These are phyloP conservation scores for Scaptomyza caliginosa DNA, from an alignment of 2,888 invertebrate species.

Conservation along the genomic window DNA sequence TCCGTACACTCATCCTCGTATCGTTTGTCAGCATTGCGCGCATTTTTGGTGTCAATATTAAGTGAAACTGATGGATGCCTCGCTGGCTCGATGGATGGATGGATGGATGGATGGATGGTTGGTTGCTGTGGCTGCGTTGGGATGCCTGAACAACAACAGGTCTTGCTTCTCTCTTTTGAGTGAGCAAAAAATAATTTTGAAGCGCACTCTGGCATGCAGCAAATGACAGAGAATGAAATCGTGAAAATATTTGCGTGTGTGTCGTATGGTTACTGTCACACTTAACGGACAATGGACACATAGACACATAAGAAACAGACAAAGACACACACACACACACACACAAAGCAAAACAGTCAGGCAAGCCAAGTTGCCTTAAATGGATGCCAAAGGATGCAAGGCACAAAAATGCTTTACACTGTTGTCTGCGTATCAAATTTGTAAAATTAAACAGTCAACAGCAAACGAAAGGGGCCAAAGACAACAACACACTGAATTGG, in stretches of 20 bases:
- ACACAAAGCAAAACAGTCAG: slow-evolving; percentile 17
- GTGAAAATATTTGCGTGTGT: slow-evolving; percentile 84
- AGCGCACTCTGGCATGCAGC: slow-evolving; percentile 83
- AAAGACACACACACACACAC: slow-evolving; percentile 11
- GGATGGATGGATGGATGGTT: slow-evolving; percentile 55
- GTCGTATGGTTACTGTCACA: slow-evolving; percentile 81
- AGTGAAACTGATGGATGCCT: slow-evolving; percentile 83
- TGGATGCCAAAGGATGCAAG: slow-evolving; percentile 64
- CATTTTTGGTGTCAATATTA: slow-evolving; percentile 84
- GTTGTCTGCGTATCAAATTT: slow-evolving; percentile 78
- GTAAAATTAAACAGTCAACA: slow-evolving; percentile 80
- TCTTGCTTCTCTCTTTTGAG: slow-evolving; percentile 9
- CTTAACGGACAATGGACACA: slow-evolving; percentile 60
- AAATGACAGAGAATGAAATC: slow-evolving; percentile 83
- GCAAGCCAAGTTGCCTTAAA: slow-evolving; percentile 65
- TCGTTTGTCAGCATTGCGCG: slow-evolving; percentile 83
- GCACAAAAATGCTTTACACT: slow-evolving; percentile 63
- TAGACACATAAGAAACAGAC: slow-evolving; percentile 21
- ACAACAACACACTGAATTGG: slow-evolving; percentile 43
- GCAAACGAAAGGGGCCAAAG: slow-evolving; percentile 30
- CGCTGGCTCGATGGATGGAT: slow-evolving; percentile 46
- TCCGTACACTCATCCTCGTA: slow-evolving; percentile 53
- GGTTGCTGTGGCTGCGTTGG: not conserved
- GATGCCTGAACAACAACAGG: slow-evolving; percentile 25
- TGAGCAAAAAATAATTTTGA: slow-evolving; percentile 77